Evolutionary conservation across 2,797 vertebrate species (phyloP).

Genomic region (Pterois miles): DNA sequence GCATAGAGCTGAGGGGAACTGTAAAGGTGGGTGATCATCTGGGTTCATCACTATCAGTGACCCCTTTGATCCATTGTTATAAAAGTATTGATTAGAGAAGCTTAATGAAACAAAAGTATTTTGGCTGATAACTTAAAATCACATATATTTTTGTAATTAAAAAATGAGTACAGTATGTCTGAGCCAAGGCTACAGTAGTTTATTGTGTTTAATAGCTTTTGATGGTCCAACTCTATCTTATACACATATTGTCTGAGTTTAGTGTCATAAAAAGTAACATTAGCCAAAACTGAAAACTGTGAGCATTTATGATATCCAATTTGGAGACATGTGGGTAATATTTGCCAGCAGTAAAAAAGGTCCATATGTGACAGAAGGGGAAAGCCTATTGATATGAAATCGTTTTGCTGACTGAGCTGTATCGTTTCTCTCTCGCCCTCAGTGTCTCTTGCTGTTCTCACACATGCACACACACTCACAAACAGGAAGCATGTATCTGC

Average conservation of each 20-base stretch:
- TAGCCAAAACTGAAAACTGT: constrained; percentile 16
- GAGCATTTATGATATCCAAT: constrained; percentile 19
- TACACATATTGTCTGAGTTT: constrained; percentile 14
- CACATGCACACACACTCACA: constrained; percentile 2
- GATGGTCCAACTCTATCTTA: not conserved
- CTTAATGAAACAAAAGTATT: not conserved
- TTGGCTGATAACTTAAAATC: not conserved
- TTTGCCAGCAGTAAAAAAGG: constrained; percentile 28
- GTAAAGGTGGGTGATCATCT: not conserved
- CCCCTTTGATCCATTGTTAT: not conserved
- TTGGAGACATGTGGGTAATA: constrained; percentile 20
- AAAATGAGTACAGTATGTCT: not conserved
- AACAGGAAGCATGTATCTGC: constrained; percentile 55
- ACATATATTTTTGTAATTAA: not conserved
- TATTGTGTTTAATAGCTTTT: constrained; percentile 10
- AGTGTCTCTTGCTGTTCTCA: constrained; percentile 21
- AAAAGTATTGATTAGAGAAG: not conserved
- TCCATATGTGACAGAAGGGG: constrained; percentile 27
- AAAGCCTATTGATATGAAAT: constrained; percentile 35
- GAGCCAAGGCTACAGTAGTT: not conserved
- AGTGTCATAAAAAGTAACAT: constrained; percentile 5
- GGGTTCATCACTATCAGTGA: not conserved
- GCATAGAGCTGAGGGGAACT: not conserved
- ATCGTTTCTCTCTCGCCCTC: constrained; percentile 22
- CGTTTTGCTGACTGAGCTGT: constrained; percentile 41